Base-by-base conservation (phyloP, 2,113 vertebrate species). In the Albula goreensis region DNA sequence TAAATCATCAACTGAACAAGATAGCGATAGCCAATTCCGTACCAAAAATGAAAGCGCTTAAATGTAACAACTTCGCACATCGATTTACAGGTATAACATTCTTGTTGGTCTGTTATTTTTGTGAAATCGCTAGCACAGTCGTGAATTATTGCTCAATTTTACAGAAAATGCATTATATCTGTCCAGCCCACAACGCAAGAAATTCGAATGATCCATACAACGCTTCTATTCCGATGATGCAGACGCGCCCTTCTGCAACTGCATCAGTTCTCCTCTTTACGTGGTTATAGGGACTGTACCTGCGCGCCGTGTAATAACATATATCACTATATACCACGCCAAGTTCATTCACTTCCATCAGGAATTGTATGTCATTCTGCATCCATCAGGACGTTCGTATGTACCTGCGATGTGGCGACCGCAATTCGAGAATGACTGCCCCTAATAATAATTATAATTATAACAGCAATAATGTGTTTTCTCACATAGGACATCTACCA, bases 291-390 rank as follows among this genome's bases (percentile, higher is more conserved):
- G 78, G 63, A 66, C 31, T 19, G 78, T 80, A 66, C 52, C 51
- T 85, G 78, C 17, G 80, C 41, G 78, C 56, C 11, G 56, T 48
- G 60, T 80, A 85, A 63, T 57, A 31, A 49, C 22, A 78, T 50
- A 50, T 49, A 17, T 25, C 57, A 7, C 25, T 15, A 56, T 78
- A 79, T 49, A 85, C n/a, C 74, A 57, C 70, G 22, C 41, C 56
- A 80, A 80, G 53, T 85, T 80, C 78, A 80, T 85, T 85, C 78
- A 66, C 25, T 53, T 85, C 17, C 53, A 80, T 19, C 80, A 19
- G 22, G 17, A 85, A 48, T 85, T 66, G 19, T 2, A 60, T 80
- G 12, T 53, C 50, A 1, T 19, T 22, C 11, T 70, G 66, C 13
- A 12, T 70, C 11, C 22, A n/a, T 49, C 22, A 74, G 70, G 6